Base-by-base conservation (phyloP, 2,888 invertebrate species). In the Ryuthela nishihirai region DNA sequence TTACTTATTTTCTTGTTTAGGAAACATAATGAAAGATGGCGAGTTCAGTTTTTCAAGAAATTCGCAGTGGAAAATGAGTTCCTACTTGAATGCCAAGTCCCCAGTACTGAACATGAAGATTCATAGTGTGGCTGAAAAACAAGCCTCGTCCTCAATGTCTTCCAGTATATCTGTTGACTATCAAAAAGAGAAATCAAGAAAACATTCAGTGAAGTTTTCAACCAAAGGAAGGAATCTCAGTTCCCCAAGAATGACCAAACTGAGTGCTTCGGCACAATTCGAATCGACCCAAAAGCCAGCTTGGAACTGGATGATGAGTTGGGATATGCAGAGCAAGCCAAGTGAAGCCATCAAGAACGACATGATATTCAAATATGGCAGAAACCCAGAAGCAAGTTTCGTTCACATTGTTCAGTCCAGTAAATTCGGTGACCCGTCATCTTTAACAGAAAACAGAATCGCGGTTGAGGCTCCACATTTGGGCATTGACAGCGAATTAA, bases 321-420 rank as follows among this genome's bases (percentile, higher is more conserved):
- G 56, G 49, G 49, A 60, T 38, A 40, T 53, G 32, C 48, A 54
- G 29, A 24, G 44, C 24, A 60, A 62, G 26, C 43, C 32, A 9
- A 41, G 10, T 4, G 50, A 60, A 36, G 50, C 34, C 18, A 12
- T 62, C 26, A 62, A 56, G 36, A 64, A 64, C 26, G 60, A 63
- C 20, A 15, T 64, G 7, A 56, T 47, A 9, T 5, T 62, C 2
- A 56, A 46, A 20, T 59, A 54, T 24, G 62, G 62, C 4, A 23
- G 15, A 24, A 34, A 53, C 10, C 48, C 26, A 12, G 53, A 48
- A 9, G 21, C 7, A 7, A 25, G 17, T 9, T 48, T 44, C 18
- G 25, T 62, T 18, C 43, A 24, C 1, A 3, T 62, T 36, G 25
- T 35, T 9, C 55, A 56, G 15, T 26, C 32, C 15, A 43, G 26